A percentile compares a stretch with the other conserved stretches of the same genome.
phyloP scores from a whole-genome alignment of 2,113 vertebrate species.

The Esox niger region DNA sequence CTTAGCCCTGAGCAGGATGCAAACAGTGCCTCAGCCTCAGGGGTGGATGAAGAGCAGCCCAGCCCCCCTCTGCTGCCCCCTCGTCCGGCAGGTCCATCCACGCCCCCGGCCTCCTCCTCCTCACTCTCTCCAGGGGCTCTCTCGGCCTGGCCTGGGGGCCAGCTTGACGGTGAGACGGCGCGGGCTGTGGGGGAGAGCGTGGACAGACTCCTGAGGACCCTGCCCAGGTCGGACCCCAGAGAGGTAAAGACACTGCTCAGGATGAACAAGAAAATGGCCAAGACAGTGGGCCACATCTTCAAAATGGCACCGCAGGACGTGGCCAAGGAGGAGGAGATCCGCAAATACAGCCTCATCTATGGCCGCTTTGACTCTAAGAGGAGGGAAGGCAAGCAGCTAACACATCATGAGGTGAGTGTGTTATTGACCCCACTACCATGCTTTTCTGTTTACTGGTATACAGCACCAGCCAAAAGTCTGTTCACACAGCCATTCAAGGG shows the following conservation, averaged over 20 bases:
- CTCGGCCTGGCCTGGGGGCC: conserved; percentile 71
- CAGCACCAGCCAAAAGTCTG: too few species aligned
- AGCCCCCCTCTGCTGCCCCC: conserved; percentile 76
- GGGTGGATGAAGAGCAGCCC: conserved; percentile 77
- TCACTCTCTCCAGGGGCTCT: conserved; percentile 33
- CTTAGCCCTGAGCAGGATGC: conserved; percentile 84
- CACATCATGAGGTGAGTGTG: conserved; percentile 87
- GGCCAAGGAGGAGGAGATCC: conserved; percentile 90
- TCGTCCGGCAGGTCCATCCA: conserved; percentile 69
- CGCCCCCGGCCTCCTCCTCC: conserved; percentile 74
- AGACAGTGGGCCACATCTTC: conserved; percentile 92
- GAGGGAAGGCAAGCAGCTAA: conserved; percentile 91
- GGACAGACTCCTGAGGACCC: conserved; percentile 83
- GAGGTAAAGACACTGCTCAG: conserved; percentile 85
- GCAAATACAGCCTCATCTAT: conserved; percentile 93
- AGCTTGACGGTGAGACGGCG: conserved; percentile 82
- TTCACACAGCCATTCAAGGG: too few species aligned
- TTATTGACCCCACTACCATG: neutral
- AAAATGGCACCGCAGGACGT: conserved; percentile 83
- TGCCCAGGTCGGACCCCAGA: conserved; percentile 77
- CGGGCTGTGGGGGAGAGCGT: conserved; percentile 85
- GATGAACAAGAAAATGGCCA: conserved; percentile 93
- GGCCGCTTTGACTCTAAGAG: conserved; percentile 92
- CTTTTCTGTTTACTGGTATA: neutral
- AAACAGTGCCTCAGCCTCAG: conserved; percentile 59